Evolutionary conservation across 2,797 vertebrate species (phyloP).

Genomic region (Falco biarmicus): DNA sequence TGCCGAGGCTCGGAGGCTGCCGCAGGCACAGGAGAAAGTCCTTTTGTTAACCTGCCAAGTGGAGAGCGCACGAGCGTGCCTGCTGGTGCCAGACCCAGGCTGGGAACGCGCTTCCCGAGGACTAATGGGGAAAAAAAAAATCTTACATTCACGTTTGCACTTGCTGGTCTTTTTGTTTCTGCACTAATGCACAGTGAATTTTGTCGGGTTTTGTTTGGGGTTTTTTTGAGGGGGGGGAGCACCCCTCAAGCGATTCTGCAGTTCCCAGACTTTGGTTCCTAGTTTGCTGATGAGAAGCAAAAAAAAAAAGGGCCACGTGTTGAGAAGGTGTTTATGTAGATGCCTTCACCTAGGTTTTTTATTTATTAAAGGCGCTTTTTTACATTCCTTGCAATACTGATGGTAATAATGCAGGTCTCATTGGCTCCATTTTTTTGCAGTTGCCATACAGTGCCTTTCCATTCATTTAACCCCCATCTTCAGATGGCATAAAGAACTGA

Average conservation of each 20-base stretch:
- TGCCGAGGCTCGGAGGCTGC: background rate
- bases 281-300: slow-evolving; percentile 82
- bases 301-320: slow-evolving; percentile 80
- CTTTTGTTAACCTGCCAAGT: slow-evolving; percentile 74
- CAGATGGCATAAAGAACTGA: slow-evolving; percentile 87
- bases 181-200: slow-evolving; percentile 97
- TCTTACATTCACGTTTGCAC: slow-evolving; percentile 94
- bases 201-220: slow-evolving; percentile 79
- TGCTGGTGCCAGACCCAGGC: slow-evolving; percentile 75
- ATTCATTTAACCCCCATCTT: slow-evolving; percentile 89
- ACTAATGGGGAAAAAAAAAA: slow-evolving; percentile 80
- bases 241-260: slow-evolving; percentile 81
- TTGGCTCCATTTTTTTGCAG: slow-evolving; percentile 88
- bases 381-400: slow-evolving; percentile 93
- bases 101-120: slow-evolving; percentile 81
- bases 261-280: slow-evolving; percentile 89
- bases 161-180: slow-evolving; percentile 95
- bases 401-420: slow-evolving; percentile 89
- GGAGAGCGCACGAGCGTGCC: slow-evolving; percentile 68
- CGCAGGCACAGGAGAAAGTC: background rate
- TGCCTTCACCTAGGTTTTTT: slow-evolving; percentile 79
- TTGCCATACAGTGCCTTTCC: slow-evolving; percentile 99
- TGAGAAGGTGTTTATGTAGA: slow-evolving; percentile 80
- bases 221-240: slow-evolving; percentile 73
- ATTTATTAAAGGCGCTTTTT: slow-evolving; percentile 82